Evolutionary conservation across 37 sponge, comb jelly and placozoan species (phyloP).

Genomic region (Haliclona indistincta): DNA sequence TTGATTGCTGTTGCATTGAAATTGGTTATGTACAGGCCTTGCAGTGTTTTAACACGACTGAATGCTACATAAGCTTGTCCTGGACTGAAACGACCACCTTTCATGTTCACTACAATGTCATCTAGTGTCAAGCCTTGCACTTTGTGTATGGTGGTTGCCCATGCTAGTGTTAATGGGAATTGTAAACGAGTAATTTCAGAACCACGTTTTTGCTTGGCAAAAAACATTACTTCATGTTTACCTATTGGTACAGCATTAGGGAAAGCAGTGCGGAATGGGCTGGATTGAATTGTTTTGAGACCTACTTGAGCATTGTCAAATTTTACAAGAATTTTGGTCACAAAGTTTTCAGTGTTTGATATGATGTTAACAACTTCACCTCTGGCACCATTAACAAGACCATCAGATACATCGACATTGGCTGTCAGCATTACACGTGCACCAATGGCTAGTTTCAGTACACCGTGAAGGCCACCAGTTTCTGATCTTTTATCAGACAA

Average conservation of each 20-base stretch:
- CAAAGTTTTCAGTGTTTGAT: constrained; percentile 10
- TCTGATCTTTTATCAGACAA: constrained; percentile 29
- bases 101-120: constrained; percentile 34
- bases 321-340: constrained; percentile 34
- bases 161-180: constrained; percentile 48
- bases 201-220: constrained; percentile 19
- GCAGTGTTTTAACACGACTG: constrained; percentile 19
- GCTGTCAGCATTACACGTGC: constrained; percentile 41
- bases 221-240: constrained; percentile 41
- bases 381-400: constrained; percentile 20
- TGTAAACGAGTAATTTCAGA: constrained; percentile 42
- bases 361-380: constrained; percentile 29
- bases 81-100: constrained; percentile 17
- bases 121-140: constrained; percentile 40
- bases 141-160: constrained; percentile 46
- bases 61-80: constrained; percentile 53
- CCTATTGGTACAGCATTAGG: constrained; percentile 39
- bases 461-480: constrained; percentile 31
- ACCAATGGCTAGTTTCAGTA: constrained; percentile 40
- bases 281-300: constrained; percentile 14
- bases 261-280: constrained; percentile 1
- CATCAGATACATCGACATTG: constrained; percentile 53
- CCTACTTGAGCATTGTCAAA: constrained; percentile 38
- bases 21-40: constrained; percentile 16
- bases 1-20: constrained; percentile 31